Base-by-base conservation (phyloP, 2,888 invertebrate genomes). In the Agrilus biguttatus region DNA sequence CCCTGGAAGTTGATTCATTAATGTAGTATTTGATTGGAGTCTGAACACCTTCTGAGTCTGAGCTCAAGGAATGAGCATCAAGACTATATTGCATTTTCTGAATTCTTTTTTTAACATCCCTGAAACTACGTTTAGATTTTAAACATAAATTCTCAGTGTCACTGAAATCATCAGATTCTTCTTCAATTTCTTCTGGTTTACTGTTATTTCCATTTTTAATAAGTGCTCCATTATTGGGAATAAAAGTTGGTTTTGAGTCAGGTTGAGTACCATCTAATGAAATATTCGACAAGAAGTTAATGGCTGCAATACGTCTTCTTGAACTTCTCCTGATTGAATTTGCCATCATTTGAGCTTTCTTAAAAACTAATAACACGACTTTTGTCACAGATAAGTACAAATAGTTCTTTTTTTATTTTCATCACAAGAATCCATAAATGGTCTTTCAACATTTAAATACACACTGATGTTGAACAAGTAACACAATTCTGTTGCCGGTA, bases 221-320 rank as follows among this genome's bases (percentile, higher is more conserved):
- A 39, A 62, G 55, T 32, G 62, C 63, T 46, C 66, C 69, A 54
- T 66, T 66, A 45, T 66, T 60, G 39, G 69, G 63, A 42, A 70
- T 50, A 32, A 67, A 54, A 21, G 68, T 71, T 58, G 78, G 64
- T 65, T 73, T 77, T 47, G 80, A 78, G 63, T 84, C 83, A 61
- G 77, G 78, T 66, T 85, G 82, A 55, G 83, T 83, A 52, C 93
- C 93, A 72, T 93, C 92, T 49, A 95, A 73, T 49, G 93, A 91
- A 63, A 96, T 95, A 70, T 93, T 95, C 42, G 91, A 84, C 55
- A 96, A 74, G 73, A 95, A 96, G 60, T 89, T 86, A 59, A 92
- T 78, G 54, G 95, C 95, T 61, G 92, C 90, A 56, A 91, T 77
- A 66, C 90, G 78, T 68, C 89, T 77, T 61, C 87, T 78, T 59